Conservation (phyloP, 2,797 vertebrate genomes). For the Ambastaia sidthimunki region DNA sequence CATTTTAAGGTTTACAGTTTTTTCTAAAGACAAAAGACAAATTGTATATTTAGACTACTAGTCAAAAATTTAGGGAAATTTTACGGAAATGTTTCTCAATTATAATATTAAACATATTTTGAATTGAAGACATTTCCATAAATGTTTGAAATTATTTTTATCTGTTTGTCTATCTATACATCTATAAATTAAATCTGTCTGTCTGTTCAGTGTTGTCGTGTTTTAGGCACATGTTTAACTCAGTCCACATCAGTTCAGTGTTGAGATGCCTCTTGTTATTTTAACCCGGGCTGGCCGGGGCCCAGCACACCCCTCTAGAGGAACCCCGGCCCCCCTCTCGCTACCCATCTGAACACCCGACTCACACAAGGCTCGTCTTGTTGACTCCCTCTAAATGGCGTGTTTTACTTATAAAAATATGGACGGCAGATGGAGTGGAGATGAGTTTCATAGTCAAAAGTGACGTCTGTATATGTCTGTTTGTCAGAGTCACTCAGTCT, state of each 20-base stretch:
- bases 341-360: slow-evolving; percentile 74
- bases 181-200: not conserved
- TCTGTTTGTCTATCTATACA: not conserved
- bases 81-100: too few species aligned
- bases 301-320: slow-evolving; percentile 58
- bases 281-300: slow-evolving; percentile 71
- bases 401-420: slow-evolving; percentile 78
- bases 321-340: slow-evolving; percentile 79
- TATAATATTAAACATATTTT: too few species aligned
- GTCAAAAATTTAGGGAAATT: too few species aligned
- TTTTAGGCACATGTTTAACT: not conserved
- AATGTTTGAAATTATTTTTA: not conserved
- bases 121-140: too few species aligned
- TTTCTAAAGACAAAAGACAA: too few species aligned
- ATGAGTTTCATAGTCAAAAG: slow-evolving; percentile 54
- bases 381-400: slow-evolving; percentile 74
- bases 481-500: slow-evolving; percentile 34
- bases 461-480: slow-evolving; percentile 50
- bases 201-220: not conserved
- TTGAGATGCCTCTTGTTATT: slow-evolving; percentile 73
- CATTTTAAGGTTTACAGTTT: too few species aligned
- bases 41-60: too few species aligned
- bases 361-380: slow-evolving; percentile 82
- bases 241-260: slow-evolving; percentile 48
- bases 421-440: slow-evolving; percentile 72